Evolutionary conservation across 1,140 invertebrate genomes (phyloP).

Genomic region (Drosophila lacteicornis): DNA sequence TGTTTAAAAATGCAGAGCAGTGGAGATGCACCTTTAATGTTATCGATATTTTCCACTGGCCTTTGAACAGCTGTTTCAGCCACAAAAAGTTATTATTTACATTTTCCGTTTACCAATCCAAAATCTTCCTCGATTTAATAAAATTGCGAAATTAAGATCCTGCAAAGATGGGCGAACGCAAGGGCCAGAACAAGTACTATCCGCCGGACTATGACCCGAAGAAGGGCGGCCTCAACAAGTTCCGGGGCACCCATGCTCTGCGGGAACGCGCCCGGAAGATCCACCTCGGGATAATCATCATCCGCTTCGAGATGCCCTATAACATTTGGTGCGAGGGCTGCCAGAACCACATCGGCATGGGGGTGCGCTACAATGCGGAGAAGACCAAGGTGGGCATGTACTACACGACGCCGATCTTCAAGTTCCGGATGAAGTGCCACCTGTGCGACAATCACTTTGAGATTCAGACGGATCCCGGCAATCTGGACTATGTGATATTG

Average conservation of each 20-base stretch:
- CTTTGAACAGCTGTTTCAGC: conserved; percentile 9
- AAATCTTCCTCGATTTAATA: background rate
- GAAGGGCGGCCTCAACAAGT: conserved; percentile 94
- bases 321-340: conserved; percentile 99
- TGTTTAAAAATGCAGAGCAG: background rate
- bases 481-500: conserved; percentile 98
- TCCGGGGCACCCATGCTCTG: conserved; percentile 97
- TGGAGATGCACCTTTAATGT: background rate
- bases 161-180: conserved; percentile 97
- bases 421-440: conserved; percentile 99
- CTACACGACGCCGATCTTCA: conserved; percentile 98
- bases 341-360: conserved; percentile 97
- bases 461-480: conserved; percentile 99
- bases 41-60: background rate
- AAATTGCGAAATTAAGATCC: background rate
- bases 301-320: conserved; percentile 99
- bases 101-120: background rate
- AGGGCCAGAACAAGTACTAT: conserved; percentile 99
- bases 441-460: conserved; percentile 99
- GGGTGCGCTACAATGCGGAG: conserved; percentile 99
- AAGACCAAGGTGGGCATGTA: conserved; percentile 99
- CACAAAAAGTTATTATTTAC: conserved; percentile 9
- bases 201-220: conserved; percentile 99
- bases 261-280: conserved; percentile 97
- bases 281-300: conserved; percentile 98